A percentile compares a stretch with the other conserved stretches of the same genome.
phyloP scores from a whole-genome alignment of 1,140 invertebrate species.

The Potamilus streckersoni region DNA sequence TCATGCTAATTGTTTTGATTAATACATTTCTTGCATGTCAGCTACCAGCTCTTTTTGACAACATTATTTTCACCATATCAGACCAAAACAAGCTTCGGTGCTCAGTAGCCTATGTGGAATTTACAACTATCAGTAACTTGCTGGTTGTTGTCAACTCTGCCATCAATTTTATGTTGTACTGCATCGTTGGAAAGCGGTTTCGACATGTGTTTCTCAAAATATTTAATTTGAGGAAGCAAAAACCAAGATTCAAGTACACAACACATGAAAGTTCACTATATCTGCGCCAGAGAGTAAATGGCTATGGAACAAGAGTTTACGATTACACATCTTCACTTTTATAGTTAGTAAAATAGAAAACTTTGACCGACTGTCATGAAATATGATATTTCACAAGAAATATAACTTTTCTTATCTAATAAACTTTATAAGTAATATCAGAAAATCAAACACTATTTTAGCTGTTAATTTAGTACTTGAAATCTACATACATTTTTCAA shows the following conservation, averaged over 20 bases:
- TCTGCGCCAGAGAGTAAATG: slow-evolving; percentile 1
- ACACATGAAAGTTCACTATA: slow-evolving; percentile 25
- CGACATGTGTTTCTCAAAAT: slow-evolving; percentile 87
- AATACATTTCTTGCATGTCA: slow-evolving; percentile 82
- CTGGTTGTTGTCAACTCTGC: slow-evolving; percentile 77
- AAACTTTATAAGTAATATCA: no score
- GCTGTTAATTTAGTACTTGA: no score
- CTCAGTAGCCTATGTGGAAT: slow-evolving; percentile 68
- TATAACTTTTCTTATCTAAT: no score
- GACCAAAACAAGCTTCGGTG: slow-evolving; percentile 73
- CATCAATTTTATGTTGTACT: slow-evolving; percentile 81
- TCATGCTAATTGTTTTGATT: slow-evolving; percentile 82
- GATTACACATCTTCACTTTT: slow-evolving; percentile 16
- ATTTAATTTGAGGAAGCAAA: slow-evolving; percentile 75
- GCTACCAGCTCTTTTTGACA: slow-evolving; percentile 71
- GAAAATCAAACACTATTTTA: no score
- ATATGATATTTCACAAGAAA: no score
- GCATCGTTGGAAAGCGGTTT: slow-evolving; percentile 96
- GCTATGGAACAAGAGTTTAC: slow-evolving; percentile 6
- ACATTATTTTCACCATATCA: slow-evolving; percentile 56
- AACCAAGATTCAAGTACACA: slow-evolving; percentile 36
- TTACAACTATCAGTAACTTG: slow-evolving; percentile 79
- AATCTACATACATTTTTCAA: no score
- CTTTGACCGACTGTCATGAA: no score
- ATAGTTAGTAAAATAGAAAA: not conserved